Base-by-base conservation (phyloP, 2,797 vertebrate species). In the Falco peregrinus region DNA sequence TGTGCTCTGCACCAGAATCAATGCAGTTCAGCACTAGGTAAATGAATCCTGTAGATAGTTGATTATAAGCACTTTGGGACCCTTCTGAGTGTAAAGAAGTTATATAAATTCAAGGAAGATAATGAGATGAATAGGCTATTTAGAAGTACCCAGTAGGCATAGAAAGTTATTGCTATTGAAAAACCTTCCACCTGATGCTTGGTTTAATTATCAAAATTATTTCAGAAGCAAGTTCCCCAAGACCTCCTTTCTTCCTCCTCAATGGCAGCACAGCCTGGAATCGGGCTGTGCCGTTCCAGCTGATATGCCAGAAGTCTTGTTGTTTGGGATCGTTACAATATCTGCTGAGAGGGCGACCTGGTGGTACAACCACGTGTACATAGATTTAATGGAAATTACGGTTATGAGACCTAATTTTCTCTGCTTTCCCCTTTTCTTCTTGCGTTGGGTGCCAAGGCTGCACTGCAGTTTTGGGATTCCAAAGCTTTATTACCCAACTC, bases 21-120 rank as follows among this genome's bases (percentile, higher is more conserved):
- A 80, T 86, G 92, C 16, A 43, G 95, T 93, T 87, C 79, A 75
- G 71, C 54, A 18, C 65, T 80, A 71, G 92, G 90, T 84, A 96
- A 96, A 94, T 95, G 92, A 97, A 95, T 97, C 91, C 91, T 89
- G 76, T 53, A 71, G 89, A 28, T 13, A 78, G 79, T 93, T 83
- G 64, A 96, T 94, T 79, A 82, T 69, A 70, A 93, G 89, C 69
- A 73, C 93, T 96, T 87, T 22, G 78, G 81, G 93, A 87, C 67
- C 57, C 71, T 89, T 90, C 76, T 90, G 84, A 85, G 85, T 84
- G 67, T 78, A 84, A 79, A 88, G 73, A 86, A 95, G 88, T 80
- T 78, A 63, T 56, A n/a, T 65, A 93, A 96, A 89, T 64, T 78
- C 84, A 79, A 76, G 63, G 21, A 39, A 53, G 77, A 65, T 67